phyloP scores from a whole-genome alignment of 2,888 invertebrate genomes.

The Nemurella pictetii region DNA sequence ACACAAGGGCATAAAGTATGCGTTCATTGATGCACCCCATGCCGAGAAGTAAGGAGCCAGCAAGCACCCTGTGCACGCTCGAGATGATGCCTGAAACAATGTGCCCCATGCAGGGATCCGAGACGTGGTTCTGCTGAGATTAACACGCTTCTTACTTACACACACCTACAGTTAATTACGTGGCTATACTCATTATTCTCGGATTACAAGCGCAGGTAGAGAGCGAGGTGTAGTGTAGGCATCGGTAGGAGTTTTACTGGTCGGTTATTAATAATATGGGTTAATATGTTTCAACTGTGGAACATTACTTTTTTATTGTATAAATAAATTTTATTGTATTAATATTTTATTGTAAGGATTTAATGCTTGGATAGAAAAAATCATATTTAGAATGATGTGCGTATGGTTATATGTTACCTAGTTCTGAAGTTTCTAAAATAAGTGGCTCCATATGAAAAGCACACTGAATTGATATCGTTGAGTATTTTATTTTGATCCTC shows the following conservation, averaged over 20 bases:
- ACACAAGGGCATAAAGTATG: slow-evolving; percentile 36
- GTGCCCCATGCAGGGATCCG: not conserved
- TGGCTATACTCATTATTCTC: slow-evolving; percentile 11
- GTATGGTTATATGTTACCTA: too few relatives aligned
- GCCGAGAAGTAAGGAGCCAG: not conserved
- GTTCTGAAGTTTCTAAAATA: too few relatives aligned
- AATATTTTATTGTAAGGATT: not conserved
- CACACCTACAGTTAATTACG: slow-evolving; percentile 6
- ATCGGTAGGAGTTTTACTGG: slow-evolving; percentile 10
- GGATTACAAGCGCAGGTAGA: not conserved
- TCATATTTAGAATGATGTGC: not conserved
- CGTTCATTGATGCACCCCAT: not conserved
- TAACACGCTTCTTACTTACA: slow-evolving; percentile 25
- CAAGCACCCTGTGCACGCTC: not conserved
- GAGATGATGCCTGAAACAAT: not conserved
- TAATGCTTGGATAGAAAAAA: not conserved
- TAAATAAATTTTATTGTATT: too few relatives aligned
- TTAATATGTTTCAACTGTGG: slow-evolving; percentile 28
- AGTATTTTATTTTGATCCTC: not conserved
- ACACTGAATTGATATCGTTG: too few relatives aligned
- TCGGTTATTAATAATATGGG: slow-evolving; percentile 22
- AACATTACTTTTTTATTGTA: not conserved
- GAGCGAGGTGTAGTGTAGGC: not conserved
- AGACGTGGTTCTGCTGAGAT: not conserved
- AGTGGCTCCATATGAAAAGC: too few relatives aligned